A percentile compares a stretch with the other conserved stretches of the same genome.
phyloP scores from a whole-genome alignment of 92 coral and sea anemone species.

The Bergia sp. region DNA sequence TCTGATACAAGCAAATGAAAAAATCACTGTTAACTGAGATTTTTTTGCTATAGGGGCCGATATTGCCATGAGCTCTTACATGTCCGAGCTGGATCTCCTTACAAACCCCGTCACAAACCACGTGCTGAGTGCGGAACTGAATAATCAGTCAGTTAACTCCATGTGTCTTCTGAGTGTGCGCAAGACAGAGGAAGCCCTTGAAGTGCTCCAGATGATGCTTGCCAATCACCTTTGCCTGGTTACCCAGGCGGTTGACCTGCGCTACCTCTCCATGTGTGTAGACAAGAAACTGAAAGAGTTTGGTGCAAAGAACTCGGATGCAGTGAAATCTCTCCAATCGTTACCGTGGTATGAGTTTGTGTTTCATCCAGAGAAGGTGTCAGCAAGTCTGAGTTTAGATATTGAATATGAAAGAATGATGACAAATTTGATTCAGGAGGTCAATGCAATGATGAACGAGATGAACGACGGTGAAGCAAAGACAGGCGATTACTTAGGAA shows the following conservation, averaged over 20 bases:
- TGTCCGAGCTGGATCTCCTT: slow-evolving; percentile 53
- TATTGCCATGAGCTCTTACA: slow-evolving; percentile 55
- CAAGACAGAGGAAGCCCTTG: slow-evolving; percentile 53
- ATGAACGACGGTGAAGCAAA: neutral
- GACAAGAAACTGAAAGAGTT: slow-evolving; percentile 37
- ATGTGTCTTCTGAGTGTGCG: slow-evolving; percentile 51
- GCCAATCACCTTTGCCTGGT: slow-evolving; percentile 47
- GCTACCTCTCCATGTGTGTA: slow-evolving; percentile 40
- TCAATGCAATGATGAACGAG: slow-evolving; percentile 13
- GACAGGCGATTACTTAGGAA: slow-evolving; percentile 16
- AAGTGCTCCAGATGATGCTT: slow-evolving; percentile 53
- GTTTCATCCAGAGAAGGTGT: neutral
- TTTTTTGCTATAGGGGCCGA: neutral
- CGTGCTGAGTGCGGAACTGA: slow-evolving; percentile 20
- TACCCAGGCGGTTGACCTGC: slow-evolving; percentile 53
- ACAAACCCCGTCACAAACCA: slow-evolving; percentile 55
- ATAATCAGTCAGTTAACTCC: slow-evolving; percentile 50
- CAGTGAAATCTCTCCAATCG: neutral
- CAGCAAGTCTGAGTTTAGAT: neutral
- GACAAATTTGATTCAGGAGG: neutral
- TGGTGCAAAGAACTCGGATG: neutral
- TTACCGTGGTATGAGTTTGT: slow-evolving; percentile 30
- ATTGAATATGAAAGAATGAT: neutral
- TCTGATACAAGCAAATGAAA: no score
- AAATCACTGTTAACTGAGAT: neutral